Conservation (phyloP, 2,113 vertebrate genomes). For the Jaculus jaculus region DNA sequence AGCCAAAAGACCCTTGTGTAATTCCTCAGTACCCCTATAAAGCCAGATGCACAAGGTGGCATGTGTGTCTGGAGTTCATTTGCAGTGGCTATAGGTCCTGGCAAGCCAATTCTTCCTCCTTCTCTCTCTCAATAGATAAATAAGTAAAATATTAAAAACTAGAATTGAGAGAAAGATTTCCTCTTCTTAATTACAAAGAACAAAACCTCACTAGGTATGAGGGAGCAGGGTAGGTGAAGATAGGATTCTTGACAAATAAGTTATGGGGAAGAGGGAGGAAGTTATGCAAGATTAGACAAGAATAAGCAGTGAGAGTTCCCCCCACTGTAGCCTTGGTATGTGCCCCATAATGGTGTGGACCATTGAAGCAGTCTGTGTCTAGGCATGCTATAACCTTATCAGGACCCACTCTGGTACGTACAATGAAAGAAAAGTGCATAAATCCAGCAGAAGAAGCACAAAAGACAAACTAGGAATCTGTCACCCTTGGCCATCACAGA, state of each 20-base stretch:
- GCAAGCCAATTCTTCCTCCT: too few relatives aligned
- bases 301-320: background rate
- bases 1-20: too few relatives aligned
- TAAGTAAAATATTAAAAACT: too few relatives aligned
- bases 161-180: background rate
- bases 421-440: background rate
- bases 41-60: too few relatives aligned
- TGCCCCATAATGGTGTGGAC: accelerated
- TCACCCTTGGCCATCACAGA: background rate
- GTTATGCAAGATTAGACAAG: background rate
- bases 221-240: background rate
- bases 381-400: too few relatives aligned
- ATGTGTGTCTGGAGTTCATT: too few relatives aligned
- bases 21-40: too few relatives aligned
- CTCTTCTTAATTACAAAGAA: background rate
- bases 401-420: background rate
- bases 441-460: background rate
- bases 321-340: background rate
- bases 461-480: background rate
- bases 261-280: background rate
- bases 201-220: background rate
- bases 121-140: too few relatives aligned
- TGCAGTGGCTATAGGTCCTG: too few relatives aligned
- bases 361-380: accelerated
- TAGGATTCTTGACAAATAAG: background rate